phyloP scores from a whole-genome alignment of 2,888 invertebrate genomes.

The Noctua comes region DNA sequence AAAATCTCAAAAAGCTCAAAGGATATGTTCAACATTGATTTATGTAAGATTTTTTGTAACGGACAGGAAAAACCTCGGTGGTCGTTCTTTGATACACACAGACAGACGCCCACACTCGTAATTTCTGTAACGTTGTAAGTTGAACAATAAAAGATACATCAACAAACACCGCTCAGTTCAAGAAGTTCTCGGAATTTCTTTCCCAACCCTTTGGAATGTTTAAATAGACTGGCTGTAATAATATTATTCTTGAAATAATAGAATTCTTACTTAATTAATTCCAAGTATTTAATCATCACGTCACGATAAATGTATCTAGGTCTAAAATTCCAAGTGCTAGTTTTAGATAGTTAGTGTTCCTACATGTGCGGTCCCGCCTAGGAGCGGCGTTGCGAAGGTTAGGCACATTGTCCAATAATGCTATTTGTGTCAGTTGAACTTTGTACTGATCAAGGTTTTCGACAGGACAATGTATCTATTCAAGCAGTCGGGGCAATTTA shows the following conservation, averaged over 20 bases:
- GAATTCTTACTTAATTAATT: slow-evolving; percentile 11
- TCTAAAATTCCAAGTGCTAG: not conserved
- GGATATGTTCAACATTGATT: slow-evolving; percentile 48
- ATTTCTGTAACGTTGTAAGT: slow-evolving; percentile 62
- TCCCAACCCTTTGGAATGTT: slow-evolving; percentile 63
- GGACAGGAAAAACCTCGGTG: slow-evolving; percentile 71
- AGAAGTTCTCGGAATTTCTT: slow-evolving; percentile 75
- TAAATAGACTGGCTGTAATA: slow-evolving; percentile 16
- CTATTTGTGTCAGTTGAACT: slow-evolving; percentile 64
- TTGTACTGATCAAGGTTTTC: slow-evolving; percentile 62
- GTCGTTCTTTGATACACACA: slow-evolving; percentile 70
- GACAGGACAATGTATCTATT: slow-evolving; percentile 45
- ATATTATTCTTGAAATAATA: slow-evolving; percentile 19
- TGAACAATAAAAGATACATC: slow-evolving; percentile 74
- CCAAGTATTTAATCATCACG: not conserved
- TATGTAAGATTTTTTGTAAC: slow-evolving; percentile 59
- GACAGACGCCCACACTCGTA: slow-evolving; percentile 68
- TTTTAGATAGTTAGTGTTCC: slow-evolving; percentile 21
- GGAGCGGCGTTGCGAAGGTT: slow-evolving; percentile 60
- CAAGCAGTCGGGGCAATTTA: slow-evolving; percentile 2
- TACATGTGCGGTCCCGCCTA: slow-evolving; percentile 47
- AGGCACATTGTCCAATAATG: slow-evolving; percentile 59
- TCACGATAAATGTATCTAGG: slow-evolving; percentile 8
- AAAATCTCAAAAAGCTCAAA: slow-evolving; percentile 51
- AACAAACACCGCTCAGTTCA: slow-evolving; percentile 72